phyloP scores from a whole-genome alignment of 37 sponge, comb jelly and placozoan genomes.

The Beroe ovata region DNA sequence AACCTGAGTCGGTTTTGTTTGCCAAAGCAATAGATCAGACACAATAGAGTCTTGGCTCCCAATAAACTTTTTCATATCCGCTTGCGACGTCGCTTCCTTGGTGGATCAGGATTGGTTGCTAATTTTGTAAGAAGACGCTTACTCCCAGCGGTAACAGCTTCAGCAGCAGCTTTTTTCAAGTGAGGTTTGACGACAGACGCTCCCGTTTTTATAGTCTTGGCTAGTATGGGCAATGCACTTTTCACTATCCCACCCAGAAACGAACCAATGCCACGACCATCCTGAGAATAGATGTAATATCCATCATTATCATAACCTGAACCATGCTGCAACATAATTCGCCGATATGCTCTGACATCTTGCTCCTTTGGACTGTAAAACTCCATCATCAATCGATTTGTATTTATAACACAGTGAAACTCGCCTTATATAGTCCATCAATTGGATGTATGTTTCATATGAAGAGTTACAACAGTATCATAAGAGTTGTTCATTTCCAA shows the following conservation, averaged over 20 bases:
- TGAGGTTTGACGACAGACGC: neutral
- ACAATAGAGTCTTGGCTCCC: neutral
- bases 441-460: neutral
- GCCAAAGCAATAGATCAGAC: constrained; percentile 4
- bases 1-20: neutral
- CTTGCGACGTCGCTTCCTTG: neutral
- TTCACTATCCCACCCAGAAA: neutral
- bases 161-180: neutral
- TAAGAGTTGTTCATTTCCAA: neutral
- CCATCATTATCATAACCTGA: constrained; percentile 48
- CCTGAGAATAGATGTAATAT: constrained; percentile 15
- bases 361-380: neutral
- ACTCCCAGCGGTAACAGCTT: neutral
- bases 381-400: neutral
- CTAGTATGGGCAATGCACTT: neutral
- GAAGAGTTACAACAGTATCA: constrained; percentile 19
- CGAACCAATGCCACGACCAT: neutral
- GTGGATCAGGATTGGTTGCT: neutral
- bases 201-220: neutral
- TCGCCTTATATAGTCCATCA: neutral
- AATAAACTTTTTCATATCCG: neutral
- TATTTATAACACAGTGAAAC: no score
- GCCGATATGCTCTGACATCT: neutral
- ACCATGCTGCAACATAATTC: constrained; percentile 18
- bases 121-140: neutral